Evolutionary conservation across 1,140 invertebrate species (phyloP).

Genomic region (Panulirus ornatus): DNA sequence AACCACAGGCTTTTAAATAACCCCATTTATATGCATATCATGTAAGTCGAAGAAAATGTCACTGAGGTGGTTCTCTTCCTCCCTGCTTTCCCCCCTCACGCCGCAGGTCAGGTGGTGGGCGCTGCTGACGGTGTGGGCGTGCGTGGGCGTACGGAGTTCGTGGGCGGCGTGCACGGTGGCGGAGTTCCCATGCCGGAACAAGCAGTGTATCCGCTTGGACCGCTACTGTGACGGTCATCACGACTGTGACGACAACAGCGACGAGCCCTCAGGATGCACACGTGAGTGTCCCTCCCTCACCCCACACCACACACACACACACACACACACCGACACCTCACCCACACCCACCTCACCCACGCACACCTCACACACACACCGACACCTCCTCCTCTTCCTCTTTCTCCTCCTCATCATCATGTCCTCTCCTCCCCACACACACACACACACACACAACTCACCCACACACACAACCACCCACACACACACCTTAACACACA

Average conservation of each 20-base stretch:
- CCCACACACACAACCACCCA: not conserved
- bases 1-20: too few species aligned
- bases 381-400: not conserved
- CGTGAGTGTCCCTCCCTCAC: not conserved
- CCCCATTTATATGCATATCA: too few species aligned
- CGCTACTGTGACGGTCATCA: slow-evolving; percentile 72
- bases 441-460: not conserved
- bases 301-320: not conserved
- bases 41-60: too few species aligned
- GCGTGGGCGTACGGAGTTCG: slow-evolving; percentile 9
- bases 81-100: not conserved
- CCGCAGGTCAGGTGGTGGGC: slow-evolving; percentile 35
- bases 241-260: slow-evolving; percentile 73
- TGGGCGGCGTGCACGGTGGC: slow-evolving; percentile 62
- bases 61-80: too few species aligned
- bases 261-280: slow-evolving; percentile 72
- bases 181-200: slow-evolving; percentile 68
- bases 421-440: not conserved
- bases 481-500: not conserved
- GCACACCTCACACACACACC: not conserved
- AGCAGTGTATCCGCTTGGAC: slow-evolving; percentile 72
- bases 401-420: not conserved
- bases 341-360: not conserved
- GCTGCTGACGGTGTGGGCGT: slow-evolving; percentile 33
- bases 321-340: not conserved